Evolutionary conservation across 1,140 invertebrate species (phyloP).

Genomic region (Lordiphosa stackelbergi): DNA sequence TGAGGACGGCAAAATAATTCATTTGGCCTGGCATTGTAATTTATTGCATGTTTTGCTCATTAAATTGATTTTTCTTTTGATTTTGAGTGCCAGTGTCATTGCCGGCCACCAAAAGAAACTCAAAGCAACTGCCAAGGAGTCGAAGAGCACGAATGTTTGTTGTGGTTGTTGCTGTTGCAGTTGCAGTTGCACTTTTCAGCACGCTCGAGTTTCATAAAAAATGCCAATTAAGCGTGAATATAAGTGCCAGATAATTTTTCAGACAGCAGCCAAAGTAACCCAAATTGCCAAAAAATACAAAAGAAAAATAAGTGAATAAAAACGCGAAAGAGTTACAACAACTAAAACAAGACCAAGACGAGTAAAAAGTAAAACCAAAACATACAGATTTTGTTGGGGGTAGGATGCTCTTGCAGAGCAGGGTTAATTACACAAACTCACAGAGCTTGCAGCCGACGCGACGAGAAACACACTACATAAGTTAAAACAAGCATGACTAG

Average conservation of each 20-base stretch:
- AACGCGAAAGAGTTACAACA: slow-evolving; percentile 50
- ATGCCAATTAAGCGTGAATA: slow-evolving; percentile 77
- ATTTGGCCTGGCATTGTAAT: slow-evolving; percentile 53
- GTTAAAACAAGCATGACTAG: too few relatives aligned
- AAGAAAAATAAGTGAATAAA: slow-evolving; percentile 26
- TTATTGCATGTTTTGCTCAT: slow-evolving; percentile 76
- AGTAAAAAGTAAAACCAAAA: slow-evolving; percentile 18
- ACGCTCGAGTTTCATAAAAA: slow-evolving; percentile 73
- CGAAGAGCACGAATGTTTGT: slow-evolving; percentile 60
- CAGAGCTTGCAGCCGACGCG: too few relatives aligned
- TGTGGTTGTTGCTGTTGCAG: slow-evolving; percentile 13
- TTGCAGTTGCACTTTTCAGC: slow-evolving; percentile 59
- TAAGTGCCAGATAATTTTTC: slow-evolving; percentile 77
- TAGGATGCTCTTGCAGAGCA: slow-evolving; percentile 18
- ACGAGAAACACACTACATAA: too few relatives aligned
- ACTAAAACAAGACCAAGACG: slow-evolving; percentile 3
- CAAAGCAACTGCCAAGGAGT: slow-evolving; percentile 34
- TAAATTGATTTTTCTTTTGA: slow-evolving; percentile 74
- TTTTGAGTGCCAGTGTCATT: slow-evolving; percentile 77
- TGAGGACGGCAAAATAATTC: slow-evolving; percentile 27
- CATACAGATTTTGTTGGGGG: slow-evolving; percentile 34
- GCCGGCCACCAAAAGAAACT: slow-evolving; percentile 24
- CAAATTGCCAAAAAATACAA: slow-evolving; percentile 65
- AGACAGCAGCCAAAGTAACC: slow-evolving; percentile 72
- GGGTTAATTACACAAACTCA: neutral